Evolutionary conservation across 30 jellyfish, hydroid and myxozoan genomes (phyloP), one percentile per base, ranked within the genome.

Genomic region (Sanderia malayensis): DNA sequence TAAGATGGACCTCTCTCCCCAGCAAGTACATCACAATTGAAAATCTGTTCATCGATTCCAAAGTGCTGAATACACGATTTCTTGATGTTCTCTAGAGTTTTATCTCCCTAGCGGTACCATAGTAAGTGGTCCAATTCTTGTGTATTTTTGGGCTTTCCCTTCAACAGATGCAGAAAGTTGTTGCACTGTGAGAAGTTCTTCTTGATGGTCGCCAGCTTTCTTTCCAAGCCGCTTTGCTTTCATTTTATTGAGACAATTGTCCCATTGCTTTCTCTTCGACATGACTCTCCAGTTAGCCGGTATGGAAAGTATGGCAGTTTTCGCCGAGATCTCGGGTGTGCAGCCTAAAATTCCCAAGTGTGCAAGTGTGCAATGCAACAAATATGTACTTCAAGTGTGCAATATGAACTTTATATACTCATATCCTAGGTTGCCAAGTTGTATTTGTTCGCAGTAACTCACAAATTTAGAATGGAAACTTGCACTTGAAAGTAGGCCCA

Each of bases 141-240:
- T 41, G 55, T 41, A 41, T 15, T 41, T 41, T 41, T 41, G 55
- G 11, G 55, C 55, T 41, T 41, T 41, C 15, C 55, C 55, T 41
- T 41, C 55, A 41, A 41, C 55, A 41, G 55, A 41, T 41, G 55
- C 55, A 41, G 55, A 41, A 8, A 41, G 55, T 41, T 41, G 55
- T 41, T 41, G 15, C 15, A 41, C 55, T 15, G 15, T 41, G 8
- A 41, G 55, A 15, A 6, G 55, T 8, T 8, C 55, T 41, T 41
- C 11, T 41, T 15, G 8, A 8, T 6, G 8, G 55, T 41, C 15
- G 55, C 15, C 55, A 6, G 8, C 55, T 41, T 41, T 41, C 15
- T 41, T 41, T 8, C 55, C 15, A n/a, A n/a, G n/a, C n/a, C n/a
- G n/a, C n/a, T n/a, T n/a, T n/a, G n/a, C n/a, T n/a, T n/a, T n/a